Base-by-base conservation (phyloP, 2,888 invertebrate species). In the Alcis repandata region DNA sequence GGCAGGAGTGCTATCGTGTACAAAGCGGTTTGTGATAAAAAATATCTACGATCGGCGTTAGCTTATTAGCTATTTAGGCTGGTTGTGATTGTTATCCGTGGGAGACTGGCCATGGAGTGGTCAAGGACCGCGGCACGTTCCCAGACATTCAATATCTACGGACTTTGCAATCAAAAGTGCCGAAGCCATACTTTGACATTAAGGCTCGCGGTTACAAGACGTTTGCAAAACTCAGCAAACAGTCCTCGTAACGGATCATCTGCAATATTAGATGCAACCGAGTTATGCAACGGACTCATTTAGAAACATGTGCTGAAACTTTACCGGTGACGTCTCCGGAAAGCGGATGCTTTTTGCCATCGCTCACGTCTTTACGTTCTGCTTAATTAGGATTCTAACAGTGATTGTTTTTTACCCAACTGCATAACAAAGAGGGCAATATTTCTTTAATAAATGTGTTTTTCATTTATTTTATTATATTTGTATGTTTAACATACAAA, bases 51-150 rank as follows among this genome's bases (percentile, higher is more conserved):
- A 22, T 22, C 8, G 10, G 10, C 27, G 17, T 41, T 32, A 45
- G 38, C 69, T 65, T 67, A 74, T 71, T 71, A 67, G 63, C 66
- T 75, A 75, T 78, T 78, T 77, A 68, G 20, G 49, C 69, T 74
- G 72, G 76, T 71, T 65, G 76, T 75, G 80, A 88, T 89, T 89
- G 86, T 88, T 77, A 75, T 80, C 77, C 84, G 89, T 88, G 88
- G 80, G 87, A 88, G 78, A 76, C 57, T 63, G 75, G 66, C 72
- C 46, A 66, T 68, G 62, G 74, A 85, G 82, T 85, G 70, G 89
- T 85, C 88, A 89, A 88, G 89, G 89, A 80, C 82, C 75, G 45
- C 46, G 56, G 46, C 60, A 73, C 52, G 76, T 78, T 88, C 88
- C 84, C 88, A 87, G 69, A 72, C 62, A 61, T 71, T 69, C 61